These are phyloP conservation scores for Ephialtes manifestator DNA, from an alignment of 2,888 invertebrate species.

Conservation along the genomic window DNA sequence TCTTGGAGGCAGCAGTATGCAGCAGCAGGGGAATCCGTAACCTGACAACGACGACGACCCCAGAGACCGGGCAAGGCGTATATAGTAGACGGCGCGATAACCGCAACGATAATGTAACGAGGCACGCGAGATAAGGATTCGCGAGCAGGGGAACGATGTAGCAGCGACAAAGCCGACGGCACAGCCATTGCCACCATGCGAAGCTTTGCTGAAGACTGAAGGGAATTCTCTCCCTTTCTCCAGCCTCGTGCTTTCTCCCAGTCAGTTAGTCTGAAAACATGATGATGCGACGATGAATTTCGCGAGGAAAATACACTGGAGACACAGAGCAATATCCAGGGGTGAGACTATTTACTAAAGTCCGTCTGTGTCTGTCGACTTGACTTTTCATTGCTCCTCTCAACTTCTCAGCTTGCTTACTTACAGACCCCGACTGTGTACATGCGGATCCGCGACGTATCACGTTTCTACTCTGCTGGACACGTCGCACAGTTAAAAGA, in stretches of 20 bases:
- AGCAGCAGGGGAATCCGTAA: constrained; percentile 51
- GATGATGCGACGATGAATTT: constrained; percentile 39
- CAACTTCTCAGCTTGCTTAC: constrained; percentile 60
- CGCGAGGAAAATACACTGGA: constrained; percentile 18
- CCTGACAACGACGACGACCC: constrained; percentile 50
- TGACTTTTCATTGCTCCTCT: constrained; percentile 67
- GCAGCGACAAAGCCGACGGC: constrained; percentile 64
- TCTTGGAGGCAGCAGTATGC: constrained; percentile 35
- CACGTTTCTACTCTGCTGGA: constrained; percentile 63
- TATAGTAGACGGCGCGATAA: constrained; percentile 76
- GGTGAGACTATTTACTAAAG: constrained; percentile 36
- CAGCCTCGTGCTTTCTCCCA: constrained; percentile 28
- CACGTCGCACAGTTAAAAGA: constrained; percentile 51
- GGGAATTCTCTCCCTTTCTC: constrained; percentile 25
- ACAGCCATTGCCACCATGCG: constrained; percentile 54
- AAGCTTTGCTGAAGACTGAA: constrained; percentile 20
- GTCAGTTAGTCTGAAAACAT: constrained; percentile 22
- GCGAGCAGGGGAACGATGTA: constrained; percentile 48
- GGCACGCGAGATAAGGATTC: constrained; percentile 77
- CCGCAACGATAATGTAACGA: constrained; percentile 80
- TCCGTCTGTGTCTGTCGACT: constrained; percentile 49
- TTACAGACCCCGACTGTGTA: constrained; percentile 45
- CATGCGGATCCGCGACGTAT: constrained; percentile 54
- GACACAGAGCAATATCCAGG: constrained; percentile 29
- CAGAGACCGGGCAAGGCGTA: constrained; percentile 68